Evolutionary conservation across 2,113 vertebrate genomes (phyloP).

Genomic region (Pseudonaja textilis): DNA sequence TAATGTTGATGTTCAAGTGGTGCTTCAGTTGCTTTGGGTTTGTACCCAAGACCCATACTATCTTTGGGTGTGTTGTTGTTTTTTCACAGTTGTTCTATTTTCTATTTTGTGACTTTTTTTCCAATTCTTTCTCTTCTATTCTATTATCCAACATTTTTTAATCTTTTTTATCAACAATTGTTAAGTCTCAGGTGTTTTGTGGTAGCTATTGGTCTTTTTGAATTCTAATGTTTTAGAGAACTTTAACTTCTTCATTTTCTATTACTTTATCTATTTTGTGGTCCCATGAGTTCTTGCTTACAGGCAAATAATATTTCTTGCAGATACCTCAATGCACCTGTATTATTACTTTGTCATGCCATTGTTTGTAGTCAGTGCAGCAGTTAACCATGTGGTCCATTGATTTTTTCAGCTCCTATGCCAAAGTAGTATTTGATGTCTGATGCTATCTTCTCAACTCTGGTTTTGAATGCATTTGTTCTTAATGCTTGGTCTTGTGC

Average conservation of each 20-base stretch:
- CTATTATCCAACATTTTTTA: background rate
- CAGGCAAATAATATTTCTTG: background rate
- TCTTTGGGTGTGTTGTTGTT: background rate
- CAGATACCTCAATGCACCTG: background rate
- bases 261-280: background rate
- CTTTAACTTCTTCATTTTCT: background rate
- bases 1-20: background rate
- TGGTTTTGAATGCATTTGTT: background rate
- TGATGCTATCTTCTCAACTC: background rate
- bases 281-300: background rate
- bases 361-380: background rate
- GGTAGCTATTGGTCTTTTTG: background rate
- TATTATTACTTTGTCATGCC: background rate
- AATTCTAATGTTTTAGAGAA: background rate
- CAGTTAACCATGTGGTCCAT: background rate
- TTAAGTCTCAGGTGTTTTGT: background rate
- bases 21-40: background rate
- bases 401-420: background rate
- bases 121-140: background rate
- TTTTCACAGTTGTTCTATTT: background rate
- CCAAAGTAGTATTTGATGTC: background rate
- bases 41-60: background rate
- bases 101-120: fast-evolving
- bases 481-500: background rate
- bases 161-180: background rate